Percentiles rank a stretch among this genome's conserved stretches.
These are phyloP conservation scores for Trinorchestia longiramus DNA, from an alignment of 1,140 invertebrate genomes.

Conservation along the genomic window DNA sequence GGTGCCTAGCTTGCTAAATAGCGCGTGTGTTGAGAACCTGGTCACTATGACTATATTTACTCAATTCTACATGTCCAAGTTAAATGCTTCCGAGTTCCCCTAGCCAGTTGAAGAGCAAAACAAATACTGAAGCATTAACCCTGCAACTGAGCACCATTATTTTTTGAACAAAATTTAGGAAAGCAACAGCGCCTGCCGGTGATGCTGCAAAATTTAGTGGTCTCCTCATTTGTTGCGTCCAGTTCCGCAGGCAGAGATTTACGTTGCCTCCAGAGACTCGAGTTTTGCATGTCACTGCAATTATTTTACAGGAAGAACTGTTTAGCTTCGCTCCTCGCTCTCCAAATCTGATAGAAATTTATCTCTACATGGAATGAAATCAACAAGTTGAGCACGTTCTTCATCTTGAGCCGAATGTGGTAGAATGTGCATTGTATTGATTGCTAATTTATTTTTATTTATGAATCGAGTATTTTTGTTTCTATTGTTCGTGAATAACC, in stretches of 20 bases:
- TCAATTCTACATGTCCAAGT: background rate
- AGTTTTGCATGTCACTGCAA: background rate
- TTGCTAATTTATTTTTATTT: background rate
- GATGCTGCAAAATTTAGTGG: constrained; percentile 7
- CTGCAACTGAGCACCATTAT: background rate
- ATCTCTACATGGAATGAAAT: too few species aligned
- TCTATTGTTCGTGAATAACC: background rate
- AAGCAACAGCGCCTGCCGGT: background rate
- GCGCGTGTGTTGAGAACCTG: background rate
- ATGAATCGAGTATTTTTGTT: background rate
- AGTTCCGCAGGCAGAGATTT: background rate
- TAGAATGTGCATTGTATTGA: background rate
- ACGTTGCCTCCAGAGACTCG: background rate
- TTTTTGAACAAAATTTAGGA: background rate
- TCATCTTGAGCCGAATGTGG: background rate
- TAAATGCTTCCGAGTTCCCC: background rate
- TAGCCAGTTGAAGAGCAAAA: background rate
- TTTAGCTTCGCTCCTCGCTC: background rate
- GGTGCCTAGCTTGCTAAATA: background rate
- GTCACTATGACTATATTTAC: background rate
- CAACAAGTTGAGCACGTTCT: background rate
- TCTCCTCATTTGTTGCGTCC: background rate
- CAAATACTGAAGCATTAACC: background rate
- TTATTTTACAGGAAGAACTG: background rate
- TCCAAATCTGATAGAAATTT: background rate